These are phyloP conservation scores for Melieria crassipennis DNA, from an alignment of 2,888 invertebrate species.

Conservation along the genomic window DNA sequence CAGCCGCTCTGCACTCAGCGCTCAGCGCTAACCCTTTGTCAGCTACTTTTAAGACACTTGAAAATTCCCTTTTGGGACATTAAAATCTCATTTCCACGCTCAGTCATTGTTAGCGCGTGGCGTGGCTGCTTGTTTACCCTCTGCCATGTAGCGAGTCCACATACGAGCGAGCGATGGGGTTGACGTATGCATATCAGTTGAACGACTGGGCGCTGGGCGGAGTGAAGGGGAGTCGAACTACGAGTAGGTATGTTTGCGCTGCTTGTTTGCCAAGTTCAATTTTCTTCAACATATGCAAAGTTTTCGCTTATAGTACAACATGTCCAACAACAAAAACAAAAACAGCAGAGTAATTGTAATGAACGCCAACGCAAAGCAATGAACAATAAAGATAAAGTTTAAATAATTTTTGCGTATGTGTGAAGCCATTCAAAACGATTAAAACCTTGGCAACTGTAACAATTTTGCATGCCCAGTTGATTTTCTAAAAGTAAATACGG, in stretches of 20 bases:
- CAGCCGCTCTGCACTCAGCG: slow-evolving; percentile 6
- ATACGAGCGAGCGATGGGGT: no score
- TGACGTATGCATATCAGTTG: no score
- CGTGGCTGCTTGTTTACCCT: no score
- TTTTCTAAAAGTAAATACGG: no score
- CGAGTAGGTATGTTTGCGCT: slow-evolving; percentile 12
- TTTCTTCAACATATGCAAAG: slow-evolving; percentile 54
- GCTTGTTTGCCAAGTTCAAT: slow-evolving; percentile 49
- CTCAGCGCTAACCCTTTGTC: slow-evolving; percentile 20
- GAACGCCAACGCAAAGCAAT: slow-evolving; percentile 35
- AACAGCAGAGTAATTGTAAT: slow-evolving; percentile 14
- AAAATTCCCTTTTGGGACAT: slow-evolving; percentile 62
- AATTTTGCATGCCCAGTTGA: not conserved
- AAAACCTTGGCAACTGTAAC: slow-evolving; percentile 35
- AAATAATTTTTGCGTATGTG: slow-evolving; percentile 49
- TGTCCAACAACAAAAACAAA: slow-evolving; percentile 35
- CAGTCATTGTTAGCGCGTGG: slow-evolving; percentile 11
- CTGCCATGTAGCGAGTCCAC: no score
- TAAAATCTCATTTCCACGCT: slow-evolving; percentile 60
- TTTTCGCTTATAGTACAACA: slow-evolving; percentile 40
- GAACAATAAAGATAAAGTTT: slow-evolving; percentile 49
- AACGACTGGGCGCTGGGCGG: no score
- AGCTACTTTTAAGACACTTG: slow-evolving; percentile 40
- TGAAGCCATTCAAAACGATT: slow-evolving; percentile 48
- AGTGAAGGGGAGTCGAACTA: no score